Evolutionary conservation across 2,113 vertebrate species (phyloP), one percentile per base, ranked within the genome.

Genomic region (Trematomus loennbergii): DNA sequence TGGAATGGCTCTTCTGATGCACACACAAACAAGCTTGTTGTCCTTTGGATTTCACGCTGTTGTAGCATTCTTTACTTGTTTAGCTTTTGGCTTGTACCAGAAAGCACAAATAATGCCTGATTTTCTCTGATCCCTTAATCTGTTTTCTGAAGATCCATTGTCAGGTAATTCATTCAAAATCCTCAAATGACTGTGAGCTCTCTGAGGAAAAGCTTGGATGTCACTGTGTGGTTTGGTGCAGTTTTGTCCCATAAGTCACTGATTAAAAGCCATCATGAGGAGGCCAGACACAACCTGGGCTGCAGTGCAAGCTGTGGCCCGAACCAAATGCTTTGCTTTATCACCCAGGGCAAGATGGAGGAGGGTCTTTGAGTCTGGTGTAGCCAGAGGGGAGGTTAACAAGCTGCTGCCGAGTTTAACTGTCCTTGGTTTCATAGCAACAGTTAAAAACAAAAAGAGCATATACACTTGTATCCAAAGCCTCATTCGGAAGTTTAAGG

Each of bases 311-410:
- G 94, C 90, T 93, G 87, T 78, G 82, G 93, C 92, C 91, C 87
- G 94, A 93, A 87, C 91, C 93, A 93, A 93, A 95, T 95, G 92
- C 93, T 87, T 94, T 10, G 57, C 81, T 92, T 89, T 92, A 88
- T 89, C 72, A 78, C 86, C 86, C 69, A 57, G 65, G 75, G 90
- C 86, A 75, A 84, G 77, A 72, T 81, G 69, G 73, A 86, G 72
- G 78, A 79, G 64, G 84, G 80, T 76, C 75, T 82, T 55, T 18
- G 40, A 59, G 69, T 66, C 72, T 54, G 8, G 3, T 75, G 79
- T 66, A 70, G 54, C 66, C 64, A 82, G 55, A 84, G 72, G 53
- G 84, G 89, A 55, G 57, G 70, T 78, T 53, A 52, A 69, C 82
- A 76, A 83, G 87, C 83, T 79, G 89, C 89, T 87, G 82, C 68